Evolutionary conservation across 2,888 invertebrate species (phyloP).

Genomic region (Temnothorax unifasciatus): DNA sequence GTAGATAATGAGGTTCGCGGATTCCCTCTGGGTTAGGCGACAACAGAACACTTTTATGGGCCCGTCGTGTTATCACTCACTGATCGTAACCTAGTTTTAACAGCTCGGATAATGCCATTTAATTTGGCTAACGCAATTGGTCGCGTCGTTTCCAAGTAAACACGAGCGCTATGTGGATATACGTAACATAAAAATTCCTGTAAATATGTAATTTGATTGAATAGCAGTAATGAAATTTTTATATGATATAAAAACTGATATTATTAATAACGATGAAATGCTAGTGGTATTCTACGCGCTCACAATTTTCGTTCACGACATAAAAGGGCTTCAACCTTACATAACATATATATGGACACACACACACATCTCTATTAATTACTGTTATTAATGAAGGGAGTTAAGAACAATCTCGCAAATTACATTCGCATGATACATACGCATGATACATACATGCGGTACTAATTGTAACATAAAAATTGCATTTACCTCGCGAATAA

Average conservation of each 20-base stretch:
- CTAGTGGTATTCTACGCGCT: background rate
- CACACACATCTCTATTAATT: background rate
- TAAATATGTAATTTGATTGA: background rate
- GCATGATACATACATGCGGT: background rate
- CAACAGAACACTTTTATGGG: slow-evolving; percentile 50
- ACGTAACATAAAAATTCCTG: background rate
- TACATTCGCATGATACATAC: background rate
- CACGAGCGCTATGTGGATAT: background rate
- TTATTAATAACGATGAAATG: background rate
- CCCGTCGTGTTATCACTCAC: slow-evolving; percentile 52
- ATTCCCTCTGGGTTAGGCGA: slow-evolving; percentile 64
- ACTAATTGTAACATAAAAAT: slow-evolving; percentile 22
- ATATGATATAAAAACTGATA: background rate
- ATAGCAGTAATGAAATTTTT: slow-evolving; percentile 10
- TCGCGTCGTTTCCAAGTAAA: slow-evolving; percentile 17
- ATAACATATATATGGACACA: background rate
- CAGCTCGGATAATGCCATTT: slow-evolving; percentile 47
- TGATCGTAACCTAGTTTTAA: slow-evolving; percentile 61
- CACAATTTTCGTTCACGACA: background rate
- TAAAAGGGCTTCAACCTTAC: background rate
- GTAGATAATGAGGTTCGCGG: slow-evolving; percentile 58
- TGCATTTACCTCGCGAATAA: background rate
- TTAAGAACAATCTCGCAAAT: background rate
- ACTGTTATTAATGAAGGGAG: background rate
- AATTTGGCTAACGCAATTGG: slow-evolving; percentile 70